Evolutionary conservation across 2,113 vertebrate genomes (phyloP).

Genomic region (Craseonycteris thonglongyai): DNA sequence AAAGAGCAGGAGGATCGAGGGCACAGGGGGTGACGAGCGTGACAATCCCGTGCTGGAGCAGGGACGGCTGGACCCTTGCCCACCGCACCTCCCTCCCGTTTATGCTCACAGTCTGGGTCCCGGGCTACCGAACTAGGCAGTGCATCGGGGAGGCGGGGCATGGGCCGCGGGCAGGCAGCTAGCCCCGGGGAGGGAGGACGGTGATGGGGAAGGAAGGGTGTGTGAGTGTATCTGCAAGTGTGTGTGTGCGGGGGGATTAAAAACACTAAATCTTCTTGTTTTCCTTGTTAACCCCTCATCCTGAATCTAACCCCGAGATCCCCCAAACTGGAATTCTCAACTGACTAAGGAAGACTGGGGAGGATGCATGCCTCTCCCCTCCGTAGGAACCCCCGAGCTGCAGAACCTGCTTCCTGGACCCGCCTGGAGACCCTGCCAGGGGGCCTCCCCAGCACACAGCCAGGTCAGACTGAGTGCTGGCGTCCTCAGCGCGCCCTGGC

Average conservation of each 20-base stretch:
- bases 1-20: neutral
- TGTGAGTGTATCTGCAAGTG: neutral
- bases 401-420: neutral
- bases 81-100: neutral
- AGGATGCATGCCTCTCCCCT: neutral
- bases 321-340: slow-evolving; percentile 22
- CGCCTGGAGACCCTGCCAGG: neutral
- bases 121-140: neutral
- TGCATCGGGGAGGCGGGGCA: neutral
- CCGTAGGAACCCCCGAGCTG: neutral
- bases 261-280: neutral
- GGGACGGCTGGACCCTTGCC: neutral
- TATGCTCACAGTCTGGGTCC: neutral
- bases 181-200: neutral
- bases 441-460: neutral
- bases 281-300: neutral
- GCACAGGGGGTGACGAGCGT: neutral
- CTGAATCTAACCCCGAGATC: neutral
- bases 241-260: neutral
- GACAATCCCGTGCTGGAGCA: neutral
- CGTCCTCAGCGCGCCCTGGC: neutral
- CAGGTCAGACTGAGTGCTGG: neutral
- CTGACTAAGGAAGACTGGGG: neutral
- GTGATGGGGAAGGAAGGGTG: neutral
- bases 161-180: neutral